Evolutionary conservation across 2,888 invertebrate species (phyloP), one percentile per base, ranked within the genome.

Genomic region (Lissocephala sabroskyi): DNA sequence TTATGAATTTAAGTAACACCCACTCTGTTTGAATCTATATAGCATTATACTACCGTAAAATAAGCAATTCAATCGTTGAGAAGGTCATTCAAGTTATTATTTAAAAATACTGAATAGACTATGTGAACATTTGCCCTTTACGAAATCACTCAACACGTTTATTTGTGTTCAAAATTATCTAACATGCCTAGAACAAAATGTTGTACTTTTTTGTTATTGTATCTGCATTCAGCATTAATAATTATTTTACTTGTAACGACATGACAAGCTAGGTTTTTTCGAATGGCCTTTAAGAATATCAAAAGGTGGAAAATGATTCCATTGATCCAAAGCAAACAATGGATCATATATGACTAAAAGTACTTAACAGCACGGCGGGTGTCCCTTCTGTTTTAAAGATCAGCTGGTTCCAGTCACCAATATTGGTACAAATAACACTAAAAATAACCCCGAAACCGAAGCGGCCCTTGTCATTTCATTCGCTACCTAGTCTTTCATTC

Each of bases 181-280:
- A 43, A 44, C 30, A 44, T 29, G 46, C 42, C 14, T 29, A 33
- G 2, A 42, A 42, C 33, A 32, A 49, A 50, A 30, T 52, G 39
- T 13, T 19, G 16, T 29, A 46, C 58, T 45, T 52, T 66, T 75
- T 71, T 75, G 48, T 55, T 56, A 52, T 53, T 32, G 42, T 63
- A 52, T 65, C 47, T 54, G 54, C 61, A 73, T 68, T 59, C 65
- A 73, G 44, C 57, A 41, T 54, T 51, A 45, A 56, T 73, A 70
- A 74, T 76, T 73, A 70, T 73, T 73, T 56, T 55, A 63, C 68
- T 76, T 76, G 70, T 68, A 71, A 51, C 61, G 49, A 65, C 62
- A 64, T 60, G 59, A 59, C 70, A 62, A 46, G 53, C 52, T 49
- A 52, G 14, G 30, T 18, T 17, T n/a, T n/a, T 17, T 7, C 18